phyloP scores from a whole-genome alignment of 2,888 invertebrate species.

The Calameuta idolon region DNA sequence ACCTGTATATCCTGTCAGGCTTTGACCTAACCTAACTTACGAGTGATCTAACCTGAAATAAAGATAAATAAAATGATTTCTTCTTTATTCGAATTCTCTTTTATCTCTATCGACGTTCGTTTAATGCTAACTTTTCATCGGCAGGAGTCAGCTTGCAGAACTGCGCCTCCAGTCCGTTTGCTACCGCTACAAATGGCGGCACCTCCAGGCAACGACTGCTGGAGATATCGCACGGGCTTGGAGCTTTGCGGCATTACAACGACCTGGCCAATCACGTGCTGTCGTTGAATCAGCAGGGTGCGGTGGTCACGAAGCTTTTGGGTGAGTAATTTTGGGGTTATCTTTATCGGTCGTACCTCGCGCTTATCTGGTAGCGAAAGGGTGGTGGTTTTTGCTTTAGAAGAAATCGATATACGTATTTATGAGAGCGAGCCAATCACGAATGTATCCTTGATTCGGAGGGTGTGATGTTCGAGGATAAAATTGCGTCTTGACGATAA shows the following conservation, averaged over 20 bases:
- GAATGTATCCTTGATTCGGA: not conserved
- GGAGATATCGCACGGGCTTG: constrained; percentile 84
- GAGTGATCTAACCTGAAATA: not conserved
- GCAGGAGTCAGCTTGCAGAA: constrained; percentile 59
- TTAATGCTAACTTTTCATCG: not conserved
- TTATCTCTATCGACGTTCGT: not conserved
- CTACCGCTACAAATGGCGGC: constrained; percentile 52
- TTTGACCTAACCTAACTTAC: not conserved
- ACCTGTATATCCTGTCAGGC: not conserved
- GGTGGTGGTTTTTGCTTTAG: not conserved
- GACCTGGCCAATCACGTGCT: constrained; percentile 92
- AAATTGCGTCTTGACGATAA: not conserved
- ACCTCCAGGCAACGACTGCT: constrained; percentile 81
- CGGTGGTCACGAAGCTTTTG: constrained; percentile 86
- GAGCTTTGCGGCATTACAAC: constrained; percentile 79
- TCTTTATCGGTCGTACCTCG: not conserved
- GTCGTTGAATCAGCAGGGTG: constrained; percentile 84
- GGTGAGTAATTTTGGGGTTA: constrained; percentile 73
- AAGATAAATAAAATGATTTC: not conserved
- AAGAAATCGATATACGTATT: not conserved
- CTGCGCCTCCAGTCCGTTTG: constrained; percentile 56
- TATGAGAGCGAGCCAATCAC: not conserved
- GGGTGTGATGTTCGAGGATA: not conserved
- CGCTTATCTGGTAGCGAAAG: not conserved
- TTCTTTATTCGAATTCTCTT: not conserved